These are phyloP conservation scores for Gonatopus flavifemur DNA, from an alignment of 1,140 invertebrate genomes.

Conservation along the genomic window DNA sequence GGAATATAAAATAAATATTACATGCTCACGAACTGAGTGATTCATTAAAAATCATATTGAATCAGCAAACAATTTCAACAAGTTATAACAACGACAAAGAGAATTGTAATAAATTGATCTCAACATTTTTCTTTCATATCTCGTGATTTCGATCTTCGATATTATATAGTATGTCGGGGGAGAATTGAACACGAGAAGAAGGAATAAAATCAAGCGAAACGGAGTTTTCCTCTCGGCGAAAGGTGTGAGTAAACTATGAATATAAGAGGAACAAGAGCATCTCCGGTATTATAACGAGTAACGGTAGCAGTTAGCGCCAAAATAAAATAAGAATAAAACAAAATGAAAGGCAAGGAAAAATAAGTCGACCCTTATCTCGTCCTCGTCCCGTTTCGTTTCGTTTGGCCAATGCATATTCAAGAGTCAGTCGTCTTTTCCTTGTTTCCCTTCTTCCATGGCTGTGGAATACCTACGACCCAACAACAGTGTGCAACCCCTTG, in stretches of 20 bases:
- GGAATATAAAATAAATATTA: no score
- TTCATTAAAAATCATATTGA: no score
- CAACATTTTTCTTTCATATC: no score
- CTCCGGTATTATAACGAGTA: conserved; percentile 24
- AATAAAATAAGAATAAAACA: conserved; percentile 53
- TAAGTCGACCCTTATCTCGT: conserved; percentile 55
- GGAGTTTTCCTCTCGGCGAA: not conserved
- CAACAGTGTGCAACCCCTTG: no score
- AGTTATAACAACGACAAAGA: no score
- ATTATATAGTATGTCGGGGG: no score
- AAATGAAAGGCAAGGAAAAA: conserved; percentile 53
- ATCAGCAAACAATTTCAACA: no score
- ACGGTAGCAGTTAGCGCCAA: conserved; percentile 50
- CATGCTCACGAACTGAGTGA: no score
- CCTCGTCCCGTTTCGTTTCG: conserved; percentile 41
- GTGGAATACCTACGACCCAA: no score
- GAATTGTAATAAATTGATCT: no score
- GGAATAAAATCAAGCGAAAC: conserved; percentile 21
- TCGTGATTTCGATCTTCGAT: no score
- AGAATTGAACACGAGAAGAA: conserved; percentile 19
- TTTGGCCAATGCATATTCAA: conserved; percentile 56
- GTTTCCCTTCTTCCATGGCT: conserved; percentile 15
- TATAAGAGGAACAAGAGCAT: conserved; percentile 25
- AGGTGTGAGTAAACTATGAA: not conserved
- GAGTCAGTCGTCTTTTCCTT: conserved; percentile 28